Evolutionary conservation across 2,888 invertebrate species (phyloP), one percentile per base, ranked within the genome.

Genomic region (Poecilus cupreus): DNA sequence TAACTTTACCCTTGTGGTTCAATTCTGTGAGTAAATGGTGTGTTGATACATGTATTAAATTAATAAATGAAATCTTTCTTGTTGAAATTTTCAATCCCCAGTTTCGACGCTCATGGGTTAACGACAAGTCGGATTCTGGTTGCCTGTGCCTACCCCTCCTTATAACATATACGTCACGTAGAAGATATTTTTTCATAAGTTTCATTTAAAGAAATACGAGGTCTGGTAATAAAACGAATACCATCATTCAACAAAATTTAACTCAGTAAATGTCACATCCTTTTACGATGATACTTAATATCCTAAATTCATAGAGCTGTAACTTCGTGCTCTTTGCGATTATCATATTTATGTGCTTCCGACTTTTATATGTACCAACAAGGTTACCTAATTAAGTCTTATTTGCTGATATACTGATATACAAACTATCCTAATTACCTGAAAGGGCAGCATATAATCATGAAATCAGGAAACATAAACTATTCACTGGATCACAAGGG

Each of bases 401-500:
- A n/a, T n/a, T n/a, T n/a, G n/a, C n/a, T n/a, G n/a, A n/a, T n/a
- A n/a, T n/a, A n/a, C n/a, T n/a, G n/a, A n/a, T n/a, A n/a, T n/a
- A n/a, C 26, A 13, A 60, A 60, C 26, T 11, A 26, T n/a, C 60
- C 13, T 26, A 60, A 60, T 60, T n/a, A 60, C 60, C 13, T 60
- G 26, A 60, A 60, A 60, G 60, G 11, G 16, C 22, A 22, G 6
- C 22, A 22, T 54, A 54, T 22, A 20, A 22, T 54, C 54, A 54
- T 54, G n/a, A 60, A 20, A 60, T 54, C 24, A 26, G n/a, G 24
- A 60, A 60, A 60, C 60, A 60, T 13, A 11, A 18, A 18, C 20
- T 22, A 26, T 32, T 26, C 60, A 60, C 3, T 22, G n/a, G n/a
- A 60, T 60, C 60, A 60, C 60, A 60, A 60, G 60, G 60, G 60